Evolutionary conservation across 2,113 vertebrate genomes (phyloP), one percentile per base, ranked within the genome.

Genomic region (Microtus ochrogaster): DNA sequence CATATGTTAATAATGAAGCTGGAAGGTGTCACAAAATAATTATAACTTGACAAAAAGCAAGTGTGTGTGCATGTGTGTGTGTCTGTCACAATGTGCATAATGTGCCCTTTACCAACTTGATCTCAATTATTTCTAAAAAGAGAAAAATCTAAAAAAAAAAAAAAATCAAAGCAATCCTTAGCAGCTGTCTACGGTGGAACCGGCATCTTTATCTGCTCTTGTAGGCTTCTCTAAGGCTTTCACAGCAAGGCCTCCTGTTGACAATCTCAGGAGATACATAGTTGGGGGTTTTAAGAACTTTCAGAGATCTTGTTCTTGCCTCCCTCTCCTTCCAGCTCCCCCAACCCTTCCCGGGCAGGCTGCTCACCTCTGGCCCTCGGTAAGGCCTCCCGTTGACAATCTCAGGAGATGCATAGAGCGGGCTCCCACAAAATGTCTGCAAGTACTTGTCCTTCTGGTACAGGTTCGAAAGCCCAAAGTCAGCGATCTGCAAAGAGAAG

Each of bases 321-420:
- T 78, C 58, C 39, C 66, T 72, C 9, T 24, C 41, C 3, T 24
- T 26, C 30, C 4, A 5, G 26, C 19, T 33, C 12, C n/a, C 13
- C 1, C 8, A 4, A 13, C 11, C 14, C 5, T 1, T 36, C 39
- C 24, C 22, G 39, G 39, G 33, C 58, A 82, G 22, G 39, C 63
- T 68, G 72, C 98, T 98, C 98, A 99, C 99, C 99, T 99, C 99
- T 24, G 99, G 99, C 92, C 99, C 99, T 87, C 98, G 99, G 97
- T 99, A 99, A 36, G 99, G 99, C 97, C 99, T 99, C 96, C 99
- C 99, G 93, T 99, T 99, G 97, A 99, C 99, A 79, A 99, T 99
- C 98, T 99, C 99, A 49, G 99, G 99, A 86, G 99, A 99, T 47
- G 99, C 99, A 41, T 99, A 99, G 16, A 99, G 99, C 0, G 99